phyloP scores from a whole-genome alignment of 1,140 invertebrate genomes.

The Trichonephila clavipes region DNA sequence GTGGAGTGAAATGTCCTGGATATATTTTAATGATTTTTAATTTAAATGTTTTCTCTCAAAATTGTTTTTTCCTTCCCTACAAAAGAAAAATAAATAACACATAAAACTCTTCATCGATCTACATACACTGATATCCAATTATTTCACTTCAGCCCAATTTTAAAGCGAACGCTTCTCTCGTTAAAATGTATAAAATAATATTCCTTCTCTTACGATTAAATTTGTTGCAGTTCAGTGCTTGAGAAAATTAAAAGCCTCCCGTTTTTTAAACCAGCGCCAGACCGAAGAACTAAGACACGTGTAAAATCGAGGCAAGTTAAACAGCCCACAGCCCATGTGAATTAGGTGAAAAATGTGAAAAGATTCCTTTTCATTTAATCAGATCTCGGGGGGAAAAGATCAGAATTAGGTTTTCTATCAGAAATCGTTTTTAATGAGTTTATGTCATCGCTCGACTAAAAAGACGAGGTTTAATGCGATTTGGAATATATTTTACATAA shows the following conservation, averaged over 20 bases:
- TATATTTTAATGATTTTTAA: too few species aligned
- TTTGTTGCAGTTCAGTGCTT: not conserved
- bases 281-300: not conserved
- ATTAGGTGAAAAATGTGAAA: not conserved
- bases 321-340: not conserved
- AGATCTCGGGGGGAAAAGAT: not conserved
- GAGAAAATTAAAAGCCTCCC: not conserved
- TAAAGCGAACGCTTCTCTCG: too few species aligned
- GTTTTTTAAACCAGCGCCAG: not conserved
- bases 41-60: too few species aligned
- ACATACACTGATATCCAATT: too few species aligned
- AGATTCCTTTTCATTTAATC: not conserved
- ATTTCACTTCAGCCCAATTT: too few species aligned
- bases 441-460: not conserved
- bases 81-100: too few species aligned
- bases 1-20: too few species aligned
- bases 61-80: too few species aligned
- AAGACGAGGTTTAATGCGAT: not conserved
- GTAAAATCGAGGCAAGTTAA: not conserved
- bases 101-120: too few species aligned
- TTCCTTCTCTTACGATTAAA: not conserved
- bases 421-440: not conserved
- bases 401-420: not conserved
- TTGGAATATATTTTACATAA: not conserved
- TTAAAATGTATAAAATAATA: not conserved